Conservation (phyloP, 2,888 invertebrate genomes). For the Hypomecis atomaria region DNA sequence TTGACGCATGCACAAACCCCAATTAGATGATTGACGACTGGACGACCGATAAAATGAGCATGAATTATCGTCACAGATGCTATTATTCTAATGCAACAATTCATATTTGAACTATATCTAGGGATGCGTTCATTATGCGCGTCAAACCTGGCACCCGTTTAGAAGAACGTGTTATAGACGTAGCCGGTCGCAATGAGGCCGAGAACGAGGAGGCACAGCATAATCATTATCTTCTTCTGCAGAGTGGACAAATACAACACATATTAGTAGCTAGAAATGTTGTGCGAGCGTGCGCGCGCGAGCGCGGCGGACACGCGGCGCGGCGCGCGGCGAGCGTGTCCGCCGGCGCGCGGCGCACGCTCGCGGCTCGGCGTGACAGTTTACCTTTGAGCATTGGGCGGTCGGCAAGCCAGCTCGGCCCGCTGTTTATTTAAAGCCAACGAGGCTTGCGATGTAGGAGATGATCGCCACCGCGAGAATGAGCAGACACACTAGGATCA, state of each 20-base stretch:
- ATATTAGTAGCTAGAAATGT: conserved; percentile 70
- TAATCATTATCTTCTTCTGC: conserved; percentile 97
- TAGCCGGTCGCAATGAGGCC: conserved; percentile 87
- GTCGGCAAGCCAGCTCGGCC: conserved; percentile 51
- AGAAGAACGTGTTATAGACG: conserved; percentile 83
- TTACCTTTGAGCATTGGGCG: conserved; percentile 79
- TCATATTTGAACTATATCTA: conserved; percentile 44
- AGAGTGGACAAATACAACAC: conserved; percentile 82
- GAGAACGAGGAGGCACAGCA: conserved; percentile 93
- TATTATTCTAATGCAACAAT: conserved; percentile 32
- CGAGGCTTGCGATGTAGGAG: conserved; percentile 71
- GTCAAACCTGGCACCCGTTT: conserved; percentile 79
- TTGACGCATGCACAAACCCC: conserved; percentile 64
- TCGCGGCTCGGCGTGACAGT: conserved; percentile 48
- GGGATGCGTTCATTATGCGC: conserved; percentile 57
- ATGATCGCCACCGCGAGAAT: conserved; percentile 91
- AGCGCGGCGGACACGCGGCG: conserved; percentile 32
- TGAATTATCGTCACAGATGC: conserved; percentile 41
- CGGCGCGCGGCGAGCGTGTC: conserved; percentile 16
- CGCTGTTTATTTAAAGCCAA: conserved; percentile 60
- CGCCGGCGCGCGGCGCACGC: conserved; percentile 51
- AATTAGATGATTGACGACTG: conserved; percentile 41
- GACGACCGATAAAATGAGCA: conserved; percentile 39
- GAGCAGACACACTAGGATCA: conserved; percentile 95
- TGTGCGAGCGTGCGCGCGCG: conserved; percentile 60